A percentile compares a stretch with the other conserved stretches of the same genome.
phyloP scores from a whole-genome alignment of 2,888 invertebrate species.

The Leptura quadrifasciata region DNA sequence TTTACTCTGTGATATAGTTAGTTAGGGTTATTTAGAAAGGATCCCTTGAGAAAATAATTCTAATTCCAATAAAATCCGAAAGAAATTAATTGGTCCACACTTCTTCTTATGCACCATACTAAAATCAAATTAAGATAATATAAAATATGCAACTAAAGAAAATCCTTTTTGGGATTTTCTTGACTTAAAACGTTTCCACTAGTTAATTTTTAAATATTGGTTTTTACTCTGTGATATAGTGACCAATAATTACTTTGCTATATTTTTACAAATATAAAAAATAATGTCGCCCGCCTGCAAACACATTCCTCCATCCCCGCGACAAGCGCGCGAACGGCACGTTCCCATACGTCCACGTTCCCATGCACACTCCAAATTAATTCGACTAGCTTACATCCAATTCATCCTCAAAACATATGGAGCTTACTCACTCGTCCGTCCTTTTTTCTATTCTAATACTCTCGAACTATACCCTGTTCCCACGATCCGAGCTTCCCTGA shows the following conservation, averaged over 20 bases:
- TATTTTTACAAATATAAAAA: conserved; percentile 2
- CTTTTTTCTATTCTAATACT: conserved; percentile 48
- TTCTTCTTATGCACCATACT: too few species aligned
- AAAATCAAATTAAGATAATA: too few species aligned
- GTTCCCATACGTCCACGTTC: conserved; percentile 59
- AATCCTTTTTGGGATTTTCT: too few species aligned
- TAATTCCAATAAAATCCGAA: too few species aligned
- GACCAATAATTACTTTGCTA: not conserved
- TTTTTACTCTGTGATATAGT: too few species aligned
- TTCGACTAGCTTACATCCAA: conserved; percentile 47
- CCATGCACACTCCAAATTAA: conserved; percentile 56
- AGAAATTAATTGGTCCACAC: too few species aligned
- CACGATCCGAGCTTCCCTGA: conserved; percentile 58
- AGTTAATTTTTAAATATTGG: too few species aligned
- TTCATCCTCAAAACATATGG: conserved; percentile 49
- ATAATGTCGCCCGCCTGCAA: conserved; percentile 34
- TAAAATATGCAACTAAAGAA: too few species aligned
- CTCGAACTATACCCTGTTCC: conserved; percentile 53
- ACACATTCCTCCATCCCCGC: conserved; percentile 48
- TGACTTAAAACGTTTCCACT: too few species aligned
- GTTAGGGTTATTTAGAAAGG: too few species aligned
- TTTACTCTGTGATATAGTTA: too few species aligned
- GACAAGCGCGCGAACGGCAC: conserved; percentile 59
- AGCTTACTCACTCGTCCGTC: conserved; percentile 50
- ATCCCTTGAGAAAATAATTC: too few species aligned